Percentiles rank a stretch among this genome's conserved stretches.
phyloP scores from a whole-genome alignment of 1,140 invertebrate species.

The Coelopa frigida region DNA sequence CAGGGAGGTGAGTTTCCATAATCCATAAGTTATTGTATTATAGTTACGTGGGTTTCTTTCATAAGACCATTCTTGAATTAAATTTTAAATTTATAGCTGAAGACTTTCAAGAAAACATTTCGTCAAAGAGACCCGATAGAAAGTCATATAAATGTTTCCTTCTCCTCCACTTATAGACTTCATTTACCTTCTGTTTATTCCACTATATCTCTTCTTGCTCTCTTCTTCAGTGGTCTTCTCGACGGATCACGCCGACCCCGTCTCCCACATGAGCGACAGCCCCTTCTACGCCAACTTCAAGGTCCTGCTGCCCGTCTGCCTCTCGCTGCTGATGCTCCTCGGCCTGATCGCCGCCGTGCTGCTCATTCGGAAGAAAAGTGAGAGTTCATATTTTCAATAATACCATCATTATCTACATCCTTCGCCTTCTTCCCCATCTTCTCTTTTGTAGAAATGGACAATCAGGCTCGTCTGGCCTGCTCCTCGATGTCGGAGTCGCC shows the following conservation, averaged over 20 bases:
- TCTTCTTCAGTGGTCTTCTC: constrained; percentile 43
- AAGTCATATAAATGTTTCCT: not conserved
- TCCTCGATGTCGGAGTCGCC: constrained; percentile 54
- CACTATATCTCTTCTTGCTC: constrained; percentile 4
- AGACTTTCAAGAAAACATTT: too few species aligned
- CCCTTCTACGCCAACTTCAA: constrained; percentile 63
- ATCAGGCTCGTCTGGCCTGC: constrained; percentile 34
- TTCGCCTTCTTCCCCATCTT: not conserved
- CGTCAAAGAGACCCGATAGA: too few species aligned
- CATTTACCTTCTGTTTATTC: too few species aligned
- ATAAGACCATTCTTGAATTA: not conserved
- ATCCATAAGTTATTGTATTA: not conserved
- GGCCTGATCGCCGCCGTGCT: constrained; percentile 54
- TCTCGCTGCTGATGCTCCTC: constrained; percentile 59
- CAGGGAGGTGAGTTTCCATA: constrained; percentile 57
- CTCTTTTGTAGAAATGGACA: constrained; percentile 26
- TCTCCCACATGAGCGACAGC: constrained; percentile 53
- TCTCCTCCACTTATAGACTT: not conserved
- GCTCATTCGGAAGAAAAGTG: constrained; percentile 59
- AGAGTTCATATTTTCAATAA: constrained; percentile 16
- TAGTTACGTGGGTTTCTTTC: not conserved
- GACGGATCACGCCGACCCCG: constrained; percentile 54
- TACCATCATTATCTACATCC: not conserved
- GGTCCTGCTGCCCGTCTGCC: constrained; percentile 59
- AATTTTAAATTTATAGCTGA: too few species aligned